Conservation (phyloP, 2,888 invertebrate species). For the Clivina fossor region DNA sequence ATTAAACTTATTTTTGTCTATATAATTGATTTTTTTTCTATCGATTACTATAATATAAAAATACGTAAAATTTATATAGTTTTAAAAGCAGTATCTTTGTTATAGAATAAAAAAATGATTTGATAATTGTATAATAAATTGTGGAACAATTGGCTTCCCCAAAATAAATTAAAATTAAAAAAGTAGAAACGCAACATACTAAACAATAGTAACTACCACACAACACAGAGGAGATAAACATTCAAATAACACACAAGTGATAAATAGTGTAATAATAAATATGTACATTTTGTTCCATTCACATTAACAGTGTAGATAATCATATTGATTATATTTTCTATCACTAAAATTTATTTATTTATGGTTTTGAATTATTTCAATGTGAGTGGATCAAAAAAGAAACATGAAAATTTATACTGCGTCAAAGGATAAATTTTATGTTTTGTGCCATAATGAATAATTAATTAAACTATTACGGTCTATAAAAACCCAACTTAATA, state of each 20-base stretch:
- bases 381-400: constrained; percentile 18
- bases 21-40: no score
- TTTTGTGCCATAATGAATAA: constrained; percentile 15
- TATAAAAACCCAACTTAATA: constrained; percentile 17
- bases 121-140: no score
- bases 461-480: neutral
- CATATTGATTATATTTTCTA: neutral
- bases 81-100: no score
- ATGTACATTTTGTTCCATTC: constrained; percentile 29
- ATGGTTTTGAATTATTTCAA: neutral
- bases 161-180: constrained; percentile 42
- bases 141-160: constrained; percentile 47
- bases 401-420: constrained; percentile 10
- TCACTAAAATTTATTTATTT: neutral
- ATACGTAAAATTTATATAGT: no score
- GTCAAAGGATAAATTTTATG: constrained; percentile 5
- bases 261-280: constrained; percentile 26
- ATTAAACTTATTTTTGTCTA: no score
- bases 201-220: constrained; percentile 34
- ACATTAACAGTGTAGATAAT: neutral
- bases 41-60: no score
- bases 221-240: constrained; percentile 33
- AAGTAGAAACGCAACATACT: constrained; percentile 33
- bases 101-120: no score
- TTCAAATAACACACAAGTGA: constrained; percentile 32